phyloP scores from a whole-genome alignment of 92 coral and sea anemone species.

The Palythoa grandiflora region DNA sequence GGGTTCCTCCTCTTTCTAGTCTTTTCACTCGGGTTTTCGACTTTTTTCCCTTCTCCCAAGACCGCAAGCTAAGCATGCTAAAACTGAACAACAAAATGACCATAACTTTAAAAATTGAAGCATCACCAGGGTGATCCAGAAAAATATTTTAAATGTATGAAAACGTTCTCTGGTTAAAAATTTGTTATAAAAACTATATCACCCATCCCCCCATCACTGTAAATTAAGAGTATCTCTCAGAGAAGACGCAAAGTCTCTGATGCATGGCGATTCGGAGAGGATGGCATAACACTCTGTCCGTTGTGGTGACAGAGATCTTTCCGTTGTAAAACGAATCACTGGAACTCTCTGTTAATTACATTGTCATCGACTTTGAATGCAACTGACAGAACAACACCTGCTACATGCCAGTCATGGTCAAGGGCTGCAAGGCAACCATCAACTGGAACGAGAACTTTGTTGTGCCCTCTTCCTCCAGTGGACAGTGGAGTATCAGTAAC shows the following conservation, averaged over 20 bases:
- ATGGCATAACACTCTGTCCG: constrained; percentile 20
- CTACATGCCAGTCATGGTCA: constrained; percentile 30
- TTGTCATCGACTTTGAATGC: neutral
- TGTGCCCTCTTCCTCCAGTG: constrained; percentile 34
- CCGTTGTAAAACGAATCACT: neutral
- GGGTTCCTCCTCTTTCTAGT: no score
- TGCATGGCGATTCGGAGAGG: neutral
- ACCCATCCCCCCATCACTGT: no score
- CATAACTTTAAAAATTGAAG: no score
- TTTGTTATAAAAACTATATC: no score
- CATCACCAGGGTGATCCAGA: no score
- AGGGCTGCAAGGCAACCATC: constrained; percentile 46
- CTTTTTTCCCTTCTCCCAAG: no score
- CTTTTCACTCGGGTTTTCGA: no score
- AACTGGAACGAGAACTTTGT: constrained; percentile 15
- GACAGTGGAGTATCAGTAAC: constrained; percentile 32
- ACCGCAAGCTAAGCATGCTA: no score
- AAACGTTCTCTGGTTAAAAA: no score
- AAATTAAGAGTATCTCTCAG: neutral
- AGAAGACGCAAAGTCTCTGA: constrained; percentile 28
- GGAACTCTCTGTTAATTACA: neutral
- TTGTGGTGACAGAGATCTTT: constrained; percentile 5
- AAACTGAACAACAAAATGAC: no score
- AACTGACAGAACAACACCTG: constrained; percentile 25
- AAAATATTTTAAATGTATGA: no score